Conservation (phyloP, 2,113 vertebrate genomes). For the Saccopteryx leptura region DNA sequence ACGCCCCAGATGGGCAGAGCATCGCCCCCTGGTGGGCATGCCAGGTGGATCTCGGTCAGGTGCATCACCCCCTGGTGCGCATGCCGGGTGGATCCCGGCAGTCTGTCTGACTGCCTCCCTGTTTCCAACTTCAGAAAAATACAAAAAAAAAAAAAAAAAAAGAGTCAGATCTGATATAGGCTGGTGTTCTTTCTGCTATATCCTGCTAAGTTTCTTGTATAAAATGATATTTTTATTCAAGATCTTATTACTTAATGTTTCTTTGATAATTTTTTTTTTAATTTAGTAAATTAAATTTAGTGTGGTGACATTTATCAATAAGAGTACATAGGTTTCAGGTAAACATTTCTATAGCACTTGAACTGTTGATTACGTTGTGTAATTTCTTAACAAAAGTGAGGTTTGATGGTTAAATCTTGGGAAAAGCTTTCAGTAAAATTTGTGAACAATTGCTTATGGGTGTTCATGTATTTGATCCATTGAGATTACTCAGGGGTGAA, state of each 20-base stretch:
- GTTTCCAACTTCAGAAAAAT: too few relatives aligned
- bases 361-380: not conserved
- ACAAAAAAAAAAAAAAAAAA: not conserved
- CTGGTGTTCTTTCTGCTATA: not conserved
- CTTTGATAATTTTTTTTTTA: constrained; percentile 29
- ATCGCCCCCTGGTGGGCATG: too few relatives aligned
- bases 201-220: not conserved
- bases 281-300: too few relatives aligned
- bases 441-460: not conserved
- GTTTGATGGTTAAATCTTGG: constrained; percentile 8
- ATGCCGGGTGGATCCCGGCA: too few relatives aligned
- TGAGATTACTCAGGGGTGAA: constrained; percentile 38
- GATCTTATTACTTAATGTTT: not conserved
- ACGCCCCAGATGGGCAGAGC: too few relatives aligned
- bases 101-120: too few relatives aligned
- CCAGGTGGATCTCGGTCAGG: too few relatives aligned
- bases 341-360: too few relatives aligned
- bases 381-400: constrained; percentile 11
- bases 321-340: too few relatives aligned
- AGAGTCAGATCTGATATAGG: not conserved
- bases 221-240: not conserved
- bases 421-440: constrained; percentile 53
- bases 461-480: constrained; percentile 43
- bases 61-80: too few relatives aligned
- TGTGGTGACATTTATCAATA: too few relatives aligned